These are phyloP conservation scores for Distichodus sexfasciatus DNA, from an alignment of 2,797 vertebrate genomes.

Conservation along the genomic window DNA sequence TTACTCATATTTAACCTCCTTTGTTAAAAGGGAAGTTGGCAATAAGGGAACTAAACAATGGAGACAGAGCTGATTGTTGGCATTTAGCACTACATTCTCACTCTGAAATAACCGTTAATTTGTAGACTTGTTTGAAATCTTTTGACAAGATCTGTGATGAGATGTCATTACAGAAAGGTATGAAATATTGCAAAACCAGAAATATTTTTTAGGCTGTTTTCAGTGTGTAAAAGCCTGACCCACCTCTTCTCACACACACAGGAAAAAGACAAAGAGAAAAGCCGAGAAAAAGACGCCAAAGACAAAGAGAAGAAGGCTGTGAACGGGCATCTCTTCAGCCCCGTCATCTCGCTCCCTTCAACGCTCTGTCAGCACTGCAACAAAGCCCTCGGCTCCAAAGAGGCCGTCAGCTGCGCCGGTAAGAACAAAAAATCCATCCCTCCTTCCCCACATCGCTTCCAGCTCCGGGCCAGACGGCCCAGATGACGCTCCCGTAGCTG, in stretches of 20 bases:
- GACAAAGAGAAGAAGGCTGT: slow-evolving; percentile 83
- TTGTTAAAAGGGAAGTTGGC: slow-evolving; percentile 41
- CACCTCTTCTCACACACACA: slow-evolving; percentile 63
- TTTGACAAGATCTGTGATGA: too few relatives aligned
- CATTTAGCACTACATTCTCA: neutral
- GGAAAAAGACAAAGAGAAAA: slow-evolving; percentile 90
- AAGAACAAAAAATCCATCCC: too few relatives aligned
- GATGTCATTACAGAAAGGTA: neutral
- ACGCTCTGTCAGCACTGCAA: slow-evolving; percentile 83
- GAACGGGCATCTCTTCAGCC: slow-evolving; percentile 84
- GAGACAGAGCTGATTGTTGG: neutral
- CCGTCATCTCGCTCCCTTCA: slow-evolving; percentile 65
- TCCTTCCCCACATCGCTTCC: too few relatives aligned
- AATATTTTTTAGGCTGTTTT: neutral
- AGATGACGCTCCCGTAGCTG: too few relatives aligned
- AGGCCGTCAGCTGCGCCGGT: slow-evolving; percentile 86
- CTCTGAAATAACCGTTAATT: neutral
- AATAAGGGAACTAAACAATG: slow-evolving; percentile 43
- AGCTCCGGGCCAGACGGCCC: too few relatives aligned
- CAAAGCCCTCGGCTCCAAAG: slow-evolving; percentile 83
- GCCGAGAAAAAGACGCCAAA: slow-evolving; percentile 83
- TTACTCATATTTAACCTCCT: slow-evolving; percentile 16
- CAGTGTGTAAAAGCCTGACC: neutral
- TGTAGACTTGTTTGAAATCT: too few relatives aligned
- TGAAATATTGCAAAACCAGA: neutral